Percentiles rank a stretch among this genome's conserved stretches.
These are phyloP conservation scores for Leucozona laternaria DNA, from an alignment of 2,888 invertebrate species.

Conservation along the genomic window DNA sequence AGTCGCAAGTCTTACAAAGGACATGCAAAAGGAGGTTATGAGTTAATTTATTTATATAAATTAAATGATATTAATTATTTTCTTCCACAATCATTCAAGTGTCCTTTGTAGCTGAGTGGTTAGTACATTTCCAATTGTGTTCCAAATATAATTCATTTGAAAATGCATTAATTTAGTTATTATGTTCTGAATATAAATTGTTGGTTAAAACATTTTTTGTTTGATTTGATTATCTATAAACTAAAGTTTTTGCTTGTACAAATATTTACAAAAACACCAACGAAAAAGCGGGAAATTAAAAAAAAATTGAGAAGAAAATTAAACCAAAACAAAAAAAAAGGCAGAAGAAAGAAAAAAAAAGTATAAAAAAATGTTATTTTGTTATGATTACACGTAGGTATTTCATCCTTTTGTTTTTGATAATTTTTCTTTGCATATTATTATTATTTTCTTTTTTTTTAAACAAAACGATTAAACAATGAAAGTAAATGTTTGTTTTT, in stretches of 20 bases:
- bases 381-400: slow-evolving; percentile 2
- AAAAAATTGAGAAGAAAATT: slow-evolving; percentile 44
- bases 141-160: slow-evolving; percentile 57
- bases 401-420: neutral
- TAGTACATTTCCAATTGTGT: slow-evolving; percentile 41
- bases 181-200: slow-evolving; percentile 44
- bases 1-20: slow-evolving; percentile 19
- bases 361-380: slow-evolving; percentile 8
- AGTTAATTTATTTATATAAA: neutral
- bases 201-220: slow-evolving; percentile 50
- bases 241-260: slow-evolving; percentile 77
- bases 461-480: slow-evolving; percentile 17
- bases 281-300: slow-evolving; percentile 45
- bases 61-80: neutral
- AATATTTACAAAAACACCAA: slow-evolving; percentile 82
- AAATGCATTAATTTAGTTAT: slow-evolving; percentile 28
- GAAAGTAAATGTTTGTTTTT: neutral
- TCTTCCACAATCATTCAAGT: neutral
- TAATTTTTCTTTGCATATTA: neutral
- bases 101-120: slow-evolving; percentile 32
- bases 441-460: slow-evolving; percentile 9
- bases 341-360: slow-evolving; percentile 20
- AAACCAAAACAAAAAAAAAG: slow-evolving; percentile 40
- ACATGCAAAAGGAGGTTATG: neutral
- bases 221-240: slow-evolving; percentile 60